These are phyloP conservation scores for Hypomecis punctinalis DNA, from an alignment of 2,888 invertebrate genomes.

Conservation along the genomic window DNA sequence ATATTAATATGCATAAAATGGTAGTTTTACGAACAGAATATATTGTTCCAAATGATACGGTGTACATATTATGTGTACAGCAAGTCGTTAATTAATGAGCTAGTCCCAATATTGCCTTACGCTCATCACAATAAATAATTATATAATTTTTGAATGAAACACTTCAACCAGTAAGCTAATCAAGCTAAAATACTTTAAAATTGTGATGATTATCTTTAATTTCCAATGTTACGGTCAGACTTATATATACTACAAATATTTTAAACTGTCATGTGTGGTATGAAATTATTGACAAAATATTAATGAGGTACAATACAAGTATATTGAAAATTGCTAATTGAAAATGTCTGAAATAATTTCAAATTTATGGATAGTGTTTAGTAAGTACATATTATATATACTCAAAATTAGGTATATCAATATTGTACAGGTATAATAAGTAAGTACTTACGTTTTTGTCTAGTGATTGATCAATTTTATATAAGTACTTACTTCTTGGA, in stretches of 20 bases:
- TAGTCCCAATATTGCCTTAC: constrained; percentile 13
- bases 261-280: constrained; percentile 5
- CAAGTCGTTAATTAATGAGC: background rate
- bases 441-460: background rate
- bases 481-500: background rate
- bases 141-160: constrained; percentile 44
- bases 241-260: constrained; percentile 38
- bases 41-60: too few species aligned
- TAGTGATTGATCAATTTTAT: constrained; percentile 9
- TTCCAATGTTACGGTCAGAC: constrained; percentile 72
- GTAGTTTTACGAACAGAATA: too few species aligned
- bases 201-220: constrained; percentile 65
- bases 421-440: too few species aligned
- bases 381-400: too few species aligned
- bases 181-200: constrained; percentile 41
- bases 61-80: too few species aligned
- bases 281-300: background rate
- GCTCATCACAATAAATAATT: constrained; percentile 33
- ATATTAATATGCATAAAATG: too few species aligned
- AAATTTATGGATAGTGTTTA: too few species aligned
- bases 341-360: too few species aligned
- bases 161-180: constrained; percentile 40
- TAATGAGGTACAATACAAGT: background rate
- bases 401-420: too few species aligned
- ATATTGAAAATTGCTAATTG: too few species aligned